Percentiles rank a stretch among this genome's conserved stretches.
Conservation (phyloP, 2,113 vertebrate genomes). For the Myocastor coypus region DNA sequence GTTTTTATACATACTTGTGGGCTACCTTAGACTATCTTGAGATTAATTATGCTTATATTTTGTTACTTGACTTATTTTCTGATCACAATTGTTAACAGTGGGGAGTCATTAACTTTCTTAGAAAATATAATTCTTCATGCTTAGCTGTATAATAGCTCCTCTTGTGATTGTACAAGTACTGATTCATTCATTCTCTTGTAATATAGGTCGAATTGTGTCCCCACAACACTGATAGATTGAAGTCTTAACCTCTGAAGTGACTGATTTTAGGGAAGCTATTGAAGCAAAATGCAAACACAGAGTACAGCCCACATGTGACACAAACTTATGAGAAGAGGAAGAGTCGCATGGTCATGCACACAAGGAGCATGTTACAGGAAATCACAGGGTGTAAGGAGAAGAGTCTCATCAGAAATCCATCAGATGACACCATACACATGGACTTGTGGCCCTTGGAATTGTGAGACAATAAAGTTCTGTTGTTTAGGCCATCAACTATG, state of each 20-base stretch:
- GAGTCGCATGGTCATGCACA: neutral
- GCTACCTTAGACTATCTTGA: constrained; percentile 26
- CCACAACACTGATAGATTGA: neutral
- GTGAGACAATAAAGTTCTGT: neutral
- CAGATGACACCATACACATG: neutral
- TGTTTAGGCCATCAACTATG: neutral
- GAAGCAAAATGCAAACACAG: neutral
- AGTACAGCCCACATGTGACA: neutral
- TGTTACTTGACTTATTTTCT: constrained; percentile 16
- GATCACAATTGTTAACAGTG: neutral
- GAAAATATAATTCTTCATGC: constrained; percentile 8
- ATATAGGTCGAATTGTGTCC: neutral
- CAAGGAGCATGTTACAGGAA: neutral
- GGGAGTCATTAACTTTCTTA: constrained; percentile 5
- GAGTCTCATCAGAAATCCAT: neutral
- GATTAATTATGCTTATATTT: neutral
- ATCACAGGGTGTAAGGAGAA: neutral
- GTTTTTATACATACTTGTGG: neutral
- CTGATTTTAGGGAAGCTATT: neutral
- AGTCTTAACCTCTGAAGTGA: neutral
- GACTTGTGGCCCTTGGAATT: neutral
- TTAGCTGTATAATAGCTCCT: neutral
- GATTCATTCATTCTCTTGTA: neutral
- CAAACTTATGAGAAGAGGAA: neutral
- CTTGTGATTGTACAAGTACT: neutral